Base-by-base conservation (phyloP, 2,113 vertebrate species). In the Erpornis zantholeuca region DNA sequence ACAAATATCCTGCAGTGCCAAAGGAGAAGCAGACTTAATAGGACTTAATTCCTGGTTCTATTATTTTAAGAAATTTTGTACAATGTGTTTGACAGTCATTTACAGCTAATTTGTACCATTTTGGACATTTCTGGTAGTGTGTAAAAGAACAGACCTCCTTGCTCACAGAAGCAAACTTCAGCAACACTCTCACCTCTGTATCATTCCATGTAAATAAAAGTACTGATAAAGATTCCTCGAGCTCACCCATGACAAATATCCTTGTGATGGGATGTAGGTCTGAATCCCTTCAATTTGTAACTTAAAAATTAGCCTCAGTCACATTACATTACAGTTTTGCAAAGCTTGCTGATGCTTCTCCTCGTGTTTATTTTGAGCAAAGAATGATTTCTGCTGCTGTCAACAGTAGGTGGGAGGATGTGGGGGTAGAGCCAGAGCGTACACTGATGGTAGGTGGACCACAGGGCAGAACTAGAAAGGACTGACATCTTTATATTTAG, bases 401-500 rank as follows among this genome's bases (percentile, higher is more conserved):
- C 84, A 96, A 82, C 75, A 90, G 81, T 4, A 87, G 36, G 94
- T 91, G 70, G 93, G 91, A 96, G 82, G 91, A 75, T 78, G 86
- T 66, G 93, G 86, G 73, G 78, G 86, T 13, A 92, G 80, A 91
- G 73, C 15, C 53, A 78, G 56, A 86, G 92, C 1, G 0, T 66
- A 88, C 80, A 63, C 54, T 25, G 68, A 47, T 82, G 88, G 35
- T 77, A 68, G 36, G 85, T 44, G 61, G 56, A 83, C 54, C 64
- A 94, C 31, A 82, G 85, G 18, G 54, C 75, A 82, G 57, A 92
- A 69, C 70, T 70, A 85, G 78, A 76, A 91, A 89, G 52, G 63
- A 96, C 12, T 82, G 93, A 95, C 84, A 89, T 68, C n/a, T 69
- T 89, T 92, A 76, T 91, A 87, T 91, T 94, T 96, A 94, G 93